A percentile compares a stretch with the other conserved stretches of the same genome.
phyloP scores from a whole-genome alignment of 2,113 vertebrate species.

The Lampris megalopsis region DNA sequence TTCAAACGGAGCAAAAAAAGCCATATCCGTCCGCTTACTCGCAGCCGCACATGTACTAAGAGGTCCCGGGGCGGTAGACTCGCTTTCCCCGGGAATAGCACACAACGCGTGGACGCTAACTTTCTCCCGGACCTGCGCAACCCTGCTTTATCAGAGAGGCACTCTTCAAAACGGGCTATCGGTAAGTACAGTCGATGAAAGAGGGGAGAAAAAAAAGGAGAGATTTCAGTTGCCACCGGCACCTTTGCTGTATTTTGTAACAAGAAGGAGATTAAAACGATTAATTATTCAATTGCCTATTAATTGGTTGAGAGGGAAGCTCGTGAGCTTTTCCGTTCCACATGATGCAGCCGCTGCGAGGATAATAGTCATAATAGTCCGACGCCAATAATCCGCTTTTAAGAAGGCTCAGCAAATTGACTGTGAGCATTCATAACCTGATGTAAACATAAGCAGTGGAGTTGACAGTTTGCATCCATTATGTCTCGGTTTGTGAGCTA shows the following conservation, averaged over 20 bases:
- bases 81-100: slow-evolving; percentile 52
- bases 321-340: slow-evolving; percentile 20
- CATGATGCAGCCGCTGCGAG: slow-evolving; percentile 59
- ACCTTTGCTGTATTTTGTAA: too few relatives aligned
- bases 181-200: too few relatives aligned
- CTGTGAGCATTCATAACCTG: slow-evolving; percentile 28
- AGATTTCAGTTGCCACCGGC: too few relatives aligned
- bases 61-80: slow-evolving; percentile 69
- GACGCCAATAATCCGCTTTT: slow-evolving; percentile 69
- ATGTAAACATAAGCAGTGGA: background rate
- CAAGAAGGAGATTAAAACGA: too few relatives aligned
- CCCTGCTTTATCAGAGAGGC: too few relatives aligned
- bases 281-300: slow-evolving; percentile 56
- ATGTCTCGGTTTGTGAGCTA: background rate
- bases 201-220: too few relatives aligned
- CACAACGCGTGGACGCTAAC: background rate
- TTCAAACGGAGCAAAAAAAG: slow-evolving; percentile 67
- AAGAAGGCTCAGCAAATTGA: slow-evolving; percentile 38
- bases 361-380: slow-evolving; percentile 70
- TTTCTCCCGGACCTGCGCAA: too few relatives aligned
- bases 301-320: slow-evolving; percentile 50
- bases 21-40: slow-evolving; percentile 19
- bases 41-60: background rate
- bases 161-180: too few relatives aligned
- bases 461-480: background rate